Evolutionary conservation across 2,888 invertebrate genomes (phyloP).

Genomic region (Noctua janthina): DNA sequence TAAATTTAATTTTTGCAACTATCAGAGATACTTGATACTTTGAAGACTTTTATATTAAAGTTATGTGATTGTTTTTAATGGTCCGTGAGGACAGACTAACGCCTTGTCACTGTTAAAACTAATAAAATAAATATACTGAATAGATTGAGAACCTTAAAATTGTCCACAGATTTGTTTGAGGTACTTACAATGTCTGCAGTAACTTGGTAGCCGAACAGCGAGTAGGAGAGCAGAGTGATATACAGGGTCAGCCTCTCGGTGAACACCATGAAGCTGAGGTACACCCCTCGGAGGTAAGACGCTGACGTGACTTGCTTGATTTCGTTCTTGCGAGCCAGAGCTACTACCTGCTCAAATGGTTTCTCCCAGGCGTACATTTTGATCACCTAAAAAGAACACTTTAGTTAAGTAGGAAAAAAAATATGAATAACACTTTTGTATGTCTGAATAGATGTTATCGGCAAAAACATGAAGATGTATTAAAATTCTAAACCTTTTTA

Average conservation of each 20-base stretch:
- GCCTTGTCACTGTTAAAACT: too few relatives aligned
- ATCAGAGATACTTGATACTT: too few relatives aligned
- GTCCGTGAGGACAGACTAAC: background rate
- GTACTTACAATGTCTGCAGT: slow-evolving; percentile 90
- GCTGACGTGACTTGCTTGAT: slow-evolving; percentile 91
- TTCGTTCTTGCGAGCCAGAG: slow-evolving; percentile 93
- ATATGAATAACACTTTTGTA: background rate
- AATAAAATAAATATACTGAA: background rate
- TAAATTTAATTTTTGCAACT: too few relatives aligned
- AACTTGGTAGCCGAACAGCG: slow-evolving; percentile 91
- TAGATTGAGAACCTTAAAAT: background rate
- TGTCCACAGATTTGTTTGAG: background rate
- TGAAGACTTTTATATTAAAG: too few relatives aligned
- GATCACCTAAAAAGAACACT: slow-evolving; percentile 92
- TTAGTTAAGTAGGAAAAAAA: background rate
- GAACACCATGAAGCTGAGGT: slow-evolving; percentile 94
- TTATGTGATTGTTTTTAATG: background rate
- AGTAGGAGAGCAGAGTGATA: slow-evolving; percentile 94
- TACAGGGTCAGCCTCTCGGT: slow-evolving; percentile 96
- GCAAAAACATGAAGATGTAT: slow-evolving; percentile 11
- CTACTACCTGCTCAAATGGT: slow-evolving; percentile 96
- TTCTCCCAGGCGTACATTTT: slow-evolving; percentile 99
- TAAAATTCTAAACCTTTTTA: slow-evolving; percentile 5
- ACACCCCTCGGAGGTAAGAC: slow-evolving; percentile 92
- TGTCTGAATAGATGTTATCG: background rate